phyloP scores from a whole-genome alignment of 2,888 invertebrate genomes.

The Catocala fraxini region DNA sequence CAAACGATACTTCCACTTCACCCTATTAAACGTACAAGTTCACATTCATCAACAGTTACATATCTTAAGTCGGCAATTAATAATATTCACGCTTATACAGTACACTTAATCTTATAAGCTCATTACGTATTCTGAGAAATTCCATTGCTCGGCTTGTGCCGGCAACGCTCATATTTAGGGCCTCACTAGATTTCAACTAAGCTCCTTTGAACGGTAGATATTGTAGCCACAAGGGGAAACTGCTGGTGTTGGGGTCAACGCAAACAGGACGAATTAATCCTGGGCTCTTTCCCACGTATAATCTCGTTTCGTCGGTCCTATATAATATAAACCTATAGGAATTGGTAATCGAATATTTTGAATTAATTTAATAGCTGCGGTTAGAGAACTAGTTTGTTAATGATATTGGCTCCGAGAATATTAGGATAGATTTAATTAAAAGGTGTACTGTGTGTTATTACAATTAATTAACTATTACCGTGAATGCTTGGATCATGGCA shows the following conservation, averaged over 20 bases:
- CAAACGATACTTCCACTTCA: too few species aligned
- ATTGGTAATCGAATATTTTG: slow-evolving; percentile 33
- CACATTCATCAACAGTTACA: slow-evolving; percentile 26
- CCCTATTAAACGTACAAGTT: not conserved
- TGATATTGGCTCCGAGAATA: slow-evolving; percentile 26
- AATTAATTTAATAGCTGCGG: slow-evolving; percentile 26
- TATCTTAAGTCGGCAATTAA: slow-evolving; percentile 28
- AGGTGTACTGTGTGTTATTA: not conserved
- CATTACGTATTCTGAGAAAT: slow-evolving; percentile 57
- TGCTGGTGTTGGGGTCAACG: slow-evolving; percentile 55
- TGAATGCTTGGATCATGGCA: too few species aligned
- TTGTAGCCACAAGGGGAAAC: slow-evolving; percentile 60
- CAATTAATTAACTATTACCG: too few species aligned
- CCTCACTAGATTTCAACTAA: slow-evolving; percentile 67
- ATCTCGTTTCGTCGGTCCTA: slow-evolving; percentile 1
- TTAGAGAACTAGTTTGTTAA: slow-evolving; percentile 21
- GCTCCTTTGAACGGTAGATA: slow-evolving; percentile 64
- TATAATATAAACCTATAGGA: not conserved
- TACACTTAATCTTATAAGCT: slow-evolving; percentile 50
- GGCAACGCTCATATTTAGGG: slow-evolving; percentile 65
- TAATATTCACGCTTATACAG: slow-evolving; percentile 19
- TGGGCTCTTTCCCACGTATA: slow-evolving; percentile 3
- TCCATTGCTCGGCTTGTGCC: slow-evolving; percentile 42
- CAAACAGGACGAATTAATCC: slow-evolving; percentile 61
- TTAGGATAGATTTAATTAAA: slow-evolving; percentile 22